Evolutionary conservation across 2,797 vertebrate genomes (phyloP).

Genomic region (Mormyrops attenuatus): DNA sequence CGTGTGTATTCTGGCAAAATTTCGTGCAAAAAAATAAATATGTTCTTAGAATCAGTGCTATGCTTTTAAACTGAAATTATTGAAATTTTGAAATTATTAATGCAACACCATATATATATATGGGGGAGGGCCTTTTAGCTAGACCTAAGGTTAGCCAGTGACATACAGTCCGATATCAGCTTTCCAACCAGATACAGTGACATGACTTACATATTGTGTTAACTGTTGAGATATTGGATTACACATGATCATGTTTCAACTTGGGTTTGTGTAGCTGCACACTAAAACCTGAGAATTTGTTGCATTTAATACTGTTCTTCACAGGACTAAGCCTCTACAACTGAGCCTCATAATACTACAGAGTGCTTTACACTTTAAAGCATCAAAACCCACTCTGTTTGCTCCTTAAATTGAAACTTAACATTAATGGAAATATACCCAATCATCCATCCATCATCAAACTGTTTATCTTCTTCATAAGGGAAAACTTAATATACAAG

Average conservation of each 20-base stretch:
- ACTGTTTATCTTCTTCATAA: not conserved
- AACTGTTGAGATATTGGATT: not conserved
- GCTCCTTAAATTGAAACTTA: not conserved
- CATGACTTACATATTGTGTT: constrained; percentile 20
- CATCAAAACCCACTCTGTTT: not conserved
- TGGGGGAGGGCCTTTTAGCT: not conserved
- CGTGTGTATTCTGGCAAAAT: not conserved
- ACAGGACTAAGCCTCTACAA: not conserved
- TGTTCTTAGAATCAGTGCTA: not conserved
- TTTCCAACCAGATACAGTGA: constrained; percentile 7
- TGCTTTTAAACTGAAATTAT: not conserved
- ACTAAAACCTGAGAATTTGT: constrained; percentile 11
- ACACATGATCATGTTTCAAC: not conserved
- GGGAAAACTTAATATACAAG: not conserved
- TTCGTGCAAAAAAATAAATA: not conserved
- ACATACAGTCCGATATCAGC: constrained; percentile 1
- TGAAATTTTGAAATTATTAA: not conserved
- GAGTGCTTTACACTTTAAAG: constrained; percentile 1
- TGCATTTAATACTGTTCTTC: constrained; percentile 12
- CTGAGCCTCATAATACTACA: not conserved
- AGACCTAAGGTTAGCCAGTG: not conserved
- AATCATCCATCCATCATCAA: not conserved
- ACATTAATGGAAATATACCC: not conserved
- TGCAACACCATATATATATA: not conserved
- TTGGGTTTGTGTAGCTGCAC: not conserved